Base-by-base conservation (phyloP, 2,797 vertebrate species). In the Pampus argenteus region DNA sequence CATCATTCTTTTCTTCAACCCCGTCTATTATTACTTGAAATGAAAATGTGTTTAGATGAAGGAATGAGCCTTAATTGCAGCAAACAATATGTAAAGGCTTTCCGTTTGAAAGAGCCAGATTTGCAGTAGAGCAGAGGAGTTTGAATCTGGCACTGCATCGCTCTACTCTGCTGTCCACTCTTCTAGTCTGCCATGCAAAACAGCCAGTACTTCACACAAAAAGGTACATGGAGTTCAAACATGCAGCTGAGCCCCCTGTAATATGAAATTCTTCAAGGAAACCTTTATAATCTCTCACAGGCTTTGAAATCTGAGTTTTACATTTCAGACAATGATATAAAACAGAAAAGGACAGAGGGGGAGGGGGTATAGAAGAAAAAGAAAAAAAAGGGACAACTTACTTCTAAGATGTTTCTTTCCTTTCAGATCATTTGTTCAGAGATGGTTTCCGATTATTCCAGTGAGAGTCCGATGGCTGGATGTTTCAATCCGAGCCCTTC, bases 181-280 rank as follows among this genome's bases (percentile, higher is more conserved):
- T 71, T 88, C 83, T 78, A 59, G 86, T 84, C 94, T 93, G 92
- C 92, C 91, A 87, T 90, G 90, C 88, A 93, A 89, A 89, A 91
- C 90, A 82, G 75, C 71, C 84, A 64, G 71, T 61, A 40, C 87
- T 83, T 72, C 40, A 85, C 79, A 80, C 81, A 83, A 79, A 79
- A 82, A 63, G 57, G 38, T 49, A 86, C 61, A 73, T 6, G 17
- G 58, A 82, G 68, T 73, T 76, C 71, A 44, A 57, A 65, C 26
- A 1, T 22, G 48, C 52, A 70, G 42, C 40, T 1, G 17, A 26
- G 1, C 29, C 26, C 36, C 23, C 58, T n/a, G 38, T 17, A 29
- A 1, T 25, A 23, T 13, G 18, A 73, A 71, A 74, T 6, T 36
- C n/a, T 22, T 20, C 3, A 36, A 76, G 42, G 18, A 61, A 63